Percentiles rank a stretch among this genome's conserved stretches.
These are phyloP conservation scores for Xerus rutilus DNA, from an alignment of 2,797 vertebrate genomes.

Conservation along the genomic window DNA sequence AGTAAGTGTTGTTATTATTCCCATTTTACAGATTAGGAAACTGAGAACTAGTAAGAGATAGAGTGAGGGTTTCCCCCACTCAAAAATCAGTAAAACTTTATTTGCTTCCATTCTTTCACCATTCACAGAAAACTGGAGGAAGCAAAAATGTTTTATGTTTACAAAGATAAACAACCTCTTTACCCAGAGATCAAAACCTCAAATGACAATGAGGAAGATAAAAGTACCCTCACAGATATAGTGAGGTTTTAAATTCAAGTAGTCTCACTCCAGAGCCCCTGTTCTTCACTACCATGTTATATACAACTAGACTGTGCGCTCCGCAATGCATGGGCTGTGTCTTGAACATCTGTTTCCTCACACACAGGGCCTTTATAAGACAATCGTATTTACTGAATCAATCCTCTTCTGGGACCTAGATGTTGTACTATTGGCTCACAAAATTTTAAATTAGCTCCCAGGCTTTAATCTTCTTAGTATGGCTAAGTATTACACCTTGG, in stretches of 20 bases:
- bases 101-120: conserved; percentile 99
- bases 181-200: conserved; percentile 91
- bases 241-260: conserved; percentile 11
- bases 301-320: neutral
- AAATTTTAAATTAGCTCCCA: neutral
- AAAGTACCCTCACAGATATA: conserved; percentile 59
- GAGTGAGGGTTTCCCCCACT: conserved; percentile 37
- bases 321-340: neutral
- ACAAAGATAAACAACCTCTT: conserved; percentile 93
- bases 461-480: neutral
- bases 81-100: conserved; percentile 98
- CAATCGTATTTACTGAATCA: neutral
- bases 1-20: neutral
- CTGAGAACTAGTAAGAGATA: neutral
- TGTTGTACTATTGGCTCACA: neutral
- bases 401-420: neutral
- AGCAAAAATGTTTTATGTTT: conserved; percentile 91
- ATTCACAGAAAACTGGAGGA: conserved; percentile 98
- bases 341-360: neutral
- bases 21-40: neutral
- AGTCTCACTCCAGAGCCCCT: neutral
- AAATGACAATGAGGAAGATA: conserved; percentile 79
- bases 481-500: neutral
- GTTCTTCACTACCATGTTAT: neutral
- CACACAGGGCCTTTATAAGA: neutral